Base-by-base conservation (phyloP, 2,797 vertebrate genomes). In the Notolepis coatsorum region DNA sequence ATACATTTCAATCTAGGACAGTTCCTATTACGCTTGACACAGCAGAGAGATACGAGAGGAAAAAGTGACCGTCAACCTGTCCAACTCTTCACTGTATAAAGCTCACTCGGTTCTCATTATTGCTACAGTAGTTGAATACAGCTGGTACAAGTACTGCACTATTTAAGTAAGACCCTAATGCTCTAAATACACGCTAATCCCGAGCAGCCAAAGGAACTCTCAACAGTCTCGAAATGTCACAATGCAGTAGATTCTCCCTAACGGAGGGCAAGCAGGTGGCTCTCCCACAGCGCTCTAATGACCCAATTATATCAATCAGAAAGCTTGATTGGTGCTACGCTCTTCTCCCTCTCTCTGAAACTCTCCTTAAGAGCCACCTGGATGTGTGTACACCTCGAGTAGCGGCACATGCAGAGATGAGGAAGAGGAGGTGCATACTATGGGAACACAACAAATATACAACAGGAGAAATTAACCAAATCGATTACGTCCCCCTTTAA, bases 261-360 rank as follows among this genome's bases (percentile, higher is more conserved):
- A 85, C 81, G 53, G 85, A 87, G 85, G 86, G 73, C 85, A 73
- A 74, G 86, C 86, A 90, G 85, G 86, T 91, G 86, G 85, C 82
- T 86, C 86, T 91, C 90, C 91, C 88, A 81, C 85, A 64, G 90
- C 80, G 89, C 81, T 82, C 85, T 92, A 92, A 92, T 89, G 89
- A 91, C 90, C 88, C 90, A 91, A 92, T 92, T 92, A 91, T 91
- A 92, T 90, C 88, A 92, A 92, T 92, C 91, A 91, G 89, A 86
- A 74, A 84, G 80, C 90, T 89, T 92, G 89, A 91, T 92, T 91
- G 85, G 88, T 88, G 84, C 89, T 84, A 63, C 76, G 75, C 76
- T 83, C 68, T 45, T 71, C 76, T 66, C 61, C 58, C 74, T 76
- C 54, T 63, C 60, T 52, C 53, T 27, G 17, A 15, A 7, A 6